Evolutionary conservation across 2,797 vertebrate genomes (phyloP), one percentile per base, ranked within the genome.

Genomic region (Pelodytes ibericus): DNA sequence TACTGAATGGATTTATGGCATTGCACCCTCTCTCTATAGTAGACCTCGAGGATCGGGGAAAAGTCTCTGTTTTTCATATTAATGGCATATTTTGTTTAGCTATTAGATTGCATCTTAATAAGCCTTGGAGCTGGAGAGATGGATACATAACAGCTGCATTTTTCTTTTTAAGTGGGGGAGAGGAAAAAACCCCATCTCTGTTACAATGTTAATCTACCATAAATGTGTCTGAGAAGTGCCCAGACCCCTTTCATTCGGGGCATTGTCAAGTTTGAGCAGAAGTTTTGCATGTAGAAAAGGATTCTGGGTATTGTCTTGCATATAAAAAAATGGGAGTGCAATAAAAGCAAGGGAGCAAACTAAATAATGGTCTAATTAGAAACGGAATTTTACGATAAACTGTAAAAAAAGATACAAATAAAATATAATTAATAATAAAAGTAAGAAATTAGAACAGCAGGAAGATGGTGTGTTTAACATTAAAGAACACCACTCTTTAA

Each of bases 21-120:
- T 56, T 24, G 22, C 29, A 33, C n/a, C 68, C 49, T 39, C 15
- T 31, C 44, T 62, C 71, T 56, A 47, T 62, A 30, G 24, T 22
- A 15, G 70, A 25, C 63, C 24, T 20, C 29, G 30, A 62, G 57
- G 51, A 61, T 44, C 4, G 2, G 18, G 31, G n/a, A 44, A 16
- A 63, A 62, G 56, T 56, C 29, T 62, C 22, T 71, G 6, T 64
- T 36, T 30, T 71, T 72, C 41, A 57, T 71, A 31, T 67, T 79
- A 71, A 79, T 78, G 44, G 30, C 61, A 78, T 60, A 33, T 65
- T 66, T 36, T 39, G 41, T 31, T 72, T 41, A 4, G 41, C 69
- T 31, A 60, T 78, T 72, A 72, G 53, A 72, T 51, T 57, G 76
- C 39, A 61, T 73, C 63, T 73, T 72, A 79, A 79, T 79, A 73